Percentiles rank a stretch among this genome's conserved stretches.
phyloP scores from a whole-genome alignment of 2,888 invertebrate species.

The Eutolmus rufibarbis region DNA sequence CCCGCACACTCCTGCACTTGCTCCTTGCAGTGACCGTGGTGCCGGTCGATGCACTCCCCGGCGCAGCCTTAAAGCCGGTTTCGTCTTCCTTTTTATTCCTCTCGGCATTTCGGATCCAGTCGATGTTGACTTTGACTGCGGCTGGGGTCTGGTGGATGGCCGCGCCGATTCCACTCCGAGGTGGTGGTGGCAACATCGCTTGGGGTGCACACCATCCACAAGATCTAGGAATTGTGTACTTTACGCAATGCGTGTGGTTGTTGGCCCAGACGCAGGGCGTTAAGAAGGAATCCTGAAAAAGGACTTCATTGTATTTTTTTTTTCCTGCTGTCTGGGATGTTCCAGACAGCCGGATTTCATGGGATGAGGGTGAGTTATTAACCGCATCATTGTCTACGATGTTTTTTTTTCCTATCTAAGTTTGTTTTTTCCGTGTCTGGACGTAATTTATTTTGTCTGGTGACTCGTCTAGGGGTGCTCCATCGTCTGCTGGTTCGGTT shows the following conservation, averaged over 20 bases:
- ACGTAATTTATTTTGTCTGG: not conserved
- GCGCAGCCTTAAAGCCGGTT: constrained; percentile 38
- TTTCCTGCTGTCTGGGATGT: constrained; percentile 7
- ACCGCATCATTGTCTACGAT: constrained; percentile 25
- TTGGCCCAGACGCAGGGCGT: not conserved
- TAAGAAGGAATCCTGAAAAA: not conserved
- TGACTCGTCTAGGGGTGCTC: not conserved
- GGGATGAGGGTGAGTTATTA: constrained; percentile 32
- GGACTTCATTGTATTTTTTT: constrained; percentile 2
- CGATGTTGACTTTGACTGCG: not conserved
- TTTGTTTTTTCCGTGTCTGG: not conserved
- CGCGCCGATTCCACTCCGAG: not conserved
- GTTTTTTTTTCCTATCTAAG: not conserved
- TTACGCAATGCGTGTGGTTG: constrained; percentile 24
- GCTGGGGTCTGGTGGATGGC: constrained; percentile 18
- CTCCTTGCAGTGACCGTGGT: constrained; percentile 16
- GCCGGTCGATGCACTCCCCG: constrained; percentile 30
- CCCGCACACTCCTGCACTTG: not conserved
- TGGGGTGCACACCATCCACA: constrained; percentile 1
- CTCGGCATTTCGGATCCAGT: not conserved
- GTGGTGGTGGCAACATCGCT: constrained; percentile 1
- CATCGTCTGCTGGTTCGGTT: not conserved
- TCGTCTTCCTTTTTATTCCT: constrained; percentile 36
- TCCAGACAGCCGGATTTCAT: not conserved
- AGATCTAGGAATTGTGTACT: not conserved